phyloP scores from a whole-genome alignment of 2,113 vertebrate species.

The Oreochromis aureus region DNA sequence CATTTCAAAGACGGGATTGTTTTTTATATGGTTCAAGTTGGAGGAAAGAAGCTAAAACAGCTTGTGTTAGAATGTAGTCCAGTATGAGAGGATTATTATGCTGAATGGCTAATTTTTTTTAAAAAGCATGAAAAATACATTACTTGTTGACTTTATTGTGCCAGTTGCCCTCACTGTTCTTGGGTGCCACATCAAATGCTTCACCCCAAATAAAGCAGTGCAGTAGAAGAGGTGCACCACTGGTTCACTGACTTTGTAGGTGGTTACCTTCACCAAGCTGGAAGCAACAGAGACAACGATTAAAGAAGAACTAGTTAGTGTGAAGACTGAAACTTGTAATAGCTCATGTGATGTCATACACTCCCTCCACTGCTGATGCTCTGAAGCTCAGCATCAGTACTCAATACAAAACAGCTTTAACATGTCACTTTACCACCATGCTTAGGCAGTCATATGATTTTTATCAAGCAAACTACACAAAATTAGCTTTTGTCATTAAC shows the following conservation, averaged over 20 bases:
- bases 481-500: background rate
- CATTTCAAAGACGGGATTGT: background rate
- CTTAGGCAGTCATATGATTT: background rate
- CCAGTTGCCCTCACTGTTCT: fast-evolving
- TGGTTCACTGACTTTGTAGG: background rate
- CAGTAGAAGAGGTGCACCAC: constrained; percentile 36
- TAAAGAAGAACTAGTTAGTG: background rate
- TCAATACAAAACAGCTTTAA: background rate
- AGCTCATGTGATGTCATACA: background rate
- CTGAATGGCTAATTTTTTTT: background rate
- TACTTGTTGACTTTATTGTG: fast-evolving
- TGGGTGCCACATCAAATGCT: background rate
- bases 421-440: background rate
- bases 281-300: background rate
- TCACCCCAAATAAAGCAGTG: constrained; percentile 26
- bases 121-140: background rate
- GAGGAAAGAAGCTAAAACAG: background rate
- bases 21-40: background rate
- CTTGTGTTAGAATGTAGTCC: too few relatives aligned
- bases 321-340: too few relatives aligned
- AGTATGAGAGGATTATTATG: too few relatives aligned
- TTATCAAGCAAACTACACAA: background rate
- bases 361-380: background rate
- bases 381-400: background rate
- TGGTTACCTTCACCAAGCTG: constrained; percentile 48